Evolutionary conservation across 2,113 vertebrate species (phyloP).

Genomic region (cattle (Bos taurus)): DNA sequence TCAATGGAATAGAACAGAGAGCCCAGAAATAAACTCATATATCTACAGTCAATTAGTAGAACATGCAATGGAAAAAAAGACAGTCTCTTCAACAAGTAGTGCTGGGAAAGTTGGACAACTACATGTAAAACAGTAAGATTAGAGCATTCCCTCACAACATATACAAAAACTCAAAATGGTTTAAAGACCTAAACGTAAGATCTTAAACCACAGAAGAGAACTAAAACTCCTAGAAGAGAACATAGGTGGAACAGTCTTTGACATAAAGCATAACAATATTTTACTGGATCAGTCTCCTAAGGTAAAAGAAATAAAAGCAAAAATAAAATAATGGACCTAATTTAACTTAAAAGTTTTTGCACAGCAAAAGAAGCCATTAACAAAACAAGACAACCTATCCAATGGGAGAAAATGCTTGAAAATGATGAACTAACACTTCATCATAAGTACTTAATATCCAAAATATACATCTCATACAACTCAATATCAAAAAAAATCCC

Average conservation of each 20-base stretch:
- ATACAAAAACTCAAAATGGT: background rate
- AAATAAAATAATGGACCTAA: background rate
- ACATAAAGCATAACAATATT: background rate
- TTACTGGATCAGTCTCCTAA: background rate
- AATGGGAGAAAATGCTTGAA: background rate
- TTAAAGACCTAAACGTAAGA: background rate
- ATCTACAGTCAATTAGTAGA: background rate
- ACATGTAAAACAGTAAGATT: background rate
- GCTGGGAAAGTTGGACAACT: background rate
- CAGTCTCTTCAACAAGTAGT: background rate
- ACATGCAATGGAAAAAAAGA: background rate
- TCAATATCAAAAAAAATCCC: background rate
- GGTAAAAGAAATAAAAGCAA: background rate
- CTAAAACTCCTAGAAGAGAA: background rate
- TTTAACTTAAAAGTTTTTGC: background rate
- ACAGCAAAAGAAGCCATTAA: background rate
- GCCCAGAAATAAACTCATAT: background rate
- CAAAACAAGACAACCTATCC: background rate
- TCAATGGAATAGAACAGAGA: background rate
- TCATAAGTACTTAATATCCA: background rate
- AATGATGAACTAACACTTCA: background rate
- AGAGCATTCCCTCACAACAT: background rate
- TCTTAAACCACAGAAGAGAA: background rate
- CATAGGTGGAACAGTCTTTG: background rate
- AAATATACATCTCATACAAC: background rate